These are phyloP conservation scores for Stenichneumon culpator DNA, from an alignment of 2,888 invertebrate genomes.

Conservation along the genomic window DNA sequence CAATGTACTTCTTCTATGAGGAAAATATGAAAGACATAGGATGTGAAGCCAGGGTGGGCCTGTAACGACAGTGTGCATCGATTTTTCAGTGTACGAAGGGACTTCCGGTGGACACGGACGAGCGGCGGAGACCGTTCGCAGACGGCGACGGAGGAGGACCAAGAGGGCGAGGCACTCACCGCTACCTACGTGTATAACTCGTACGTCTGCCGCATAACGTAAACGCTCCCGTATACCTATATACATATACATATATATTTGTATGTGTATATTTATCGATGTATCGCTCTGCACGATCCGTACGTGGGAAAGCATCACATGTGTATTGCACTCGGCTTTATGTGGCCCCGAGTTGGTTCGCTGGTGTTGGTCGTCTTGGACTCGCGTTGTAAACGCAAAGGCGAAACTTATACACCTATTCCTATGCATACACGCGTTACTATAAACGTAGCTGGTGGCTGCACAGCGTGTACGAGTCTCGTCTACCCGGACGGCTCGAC, in stretches of 20 bases:
- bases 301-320: neutral
- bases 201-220: slow-evolving; percentile 5
- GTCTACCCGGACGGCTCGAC: slow-evolving; percentile 60
- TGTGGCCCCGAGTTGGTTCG: too few relatives aligned
- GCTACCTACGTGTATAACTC: neutral
- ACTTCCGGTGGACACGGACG: slow-evolving; percentile 54
- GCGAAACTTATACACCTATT: slow-evolving; percentile 5
- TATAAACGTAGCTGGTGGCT: slow-evolving; percentile 14
- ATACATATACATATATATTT: neutral
- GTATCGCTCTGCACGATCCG: neutral
- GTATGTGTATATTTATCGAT: neutral
- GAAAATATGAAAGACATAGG: too few relatives aligned
- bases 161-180: slow-evolving; percentile 31
- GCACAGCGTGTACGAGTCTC: slow-evolving; percentile 33
- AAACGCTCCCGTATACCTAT: neutral
- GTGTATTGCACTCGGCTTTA: too few relatives aligned
- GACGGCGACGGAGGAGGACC: slow-evolving; percentile 67
- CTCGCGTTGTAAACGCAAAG: slow-evolving; percentile 1
- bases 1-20: too few relatives aligned
- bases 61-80: slow-evolving; percentile 17
- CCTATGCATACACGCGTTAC: neutral
- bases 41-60: too few relatives aligned
- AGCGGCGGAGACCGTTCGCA: slow-evolving; percentile 26
- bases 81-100: slow-evolving; percentile 45
- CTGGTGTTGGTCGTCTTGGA: too few relatives aligned